These are phyloP conservation scores for Psittacula echo DNA, from an alignment of 2,797 vertebrate genomes.

Conservation along the genomic window DNA sequence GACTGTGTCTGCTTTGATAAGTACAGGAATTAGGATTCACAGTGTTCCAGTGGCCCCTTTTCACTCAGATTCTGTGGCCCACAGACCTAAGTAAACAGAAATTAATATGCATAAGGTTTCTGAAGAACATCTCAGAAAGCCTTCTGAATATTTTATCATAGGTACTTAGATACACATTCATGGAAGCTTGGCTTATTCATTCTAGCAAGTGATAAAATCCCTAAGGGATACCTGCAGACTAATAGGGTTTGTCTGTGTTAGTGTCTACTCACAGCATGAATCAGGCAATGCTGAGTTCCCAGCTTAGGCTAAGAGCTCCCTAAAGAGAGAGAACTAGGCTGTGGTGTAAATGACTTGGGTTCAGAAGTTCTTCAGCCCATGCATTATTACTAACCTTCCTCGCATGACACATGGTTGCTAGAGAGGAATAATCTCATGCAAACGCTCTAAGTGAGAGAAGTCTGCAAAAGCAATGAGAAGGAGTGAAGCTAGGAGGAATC, in stretches of 20 bases:
- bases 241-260: constrained; percentile 59
- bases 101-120: not conserved
- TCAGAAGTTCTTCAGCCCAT: constrained; percentile 63
- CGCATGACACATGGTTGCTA: not conserved
- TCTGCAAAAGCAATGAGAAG: not conserved
- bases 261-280: constrained; percentile 50
- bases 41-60: not conserved
- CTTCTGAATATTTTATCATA: constrained; percentile 51
- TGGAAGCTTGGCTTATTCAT: not conserved
- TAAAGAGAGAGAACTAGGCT: not conserved
- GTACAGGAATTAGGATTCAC: not conserved
- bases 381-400: constrained; percentile 48
- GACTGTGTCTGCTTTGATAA: not conserved
- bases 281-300: constrained; percentile 6
- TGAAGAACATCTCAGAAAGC: not conserved
- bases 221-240: constrained; percentile 29
- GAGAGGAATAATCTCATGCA: not conserved
- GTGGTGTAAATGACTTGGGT: not conserved
- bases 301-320: constrained; percentile 35
- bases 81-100: constrained; percentile 8
- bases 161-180: not conserved
- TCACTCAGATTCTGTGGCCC: not conserved
- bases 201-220: not conserved
- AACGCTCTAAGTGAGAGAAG: not conserved
- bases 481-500: not conserved